Evolutionary conservation across 1,140 invertebrate species (phyloP).

Genomic region (Diorhabda elongata): DNA sequence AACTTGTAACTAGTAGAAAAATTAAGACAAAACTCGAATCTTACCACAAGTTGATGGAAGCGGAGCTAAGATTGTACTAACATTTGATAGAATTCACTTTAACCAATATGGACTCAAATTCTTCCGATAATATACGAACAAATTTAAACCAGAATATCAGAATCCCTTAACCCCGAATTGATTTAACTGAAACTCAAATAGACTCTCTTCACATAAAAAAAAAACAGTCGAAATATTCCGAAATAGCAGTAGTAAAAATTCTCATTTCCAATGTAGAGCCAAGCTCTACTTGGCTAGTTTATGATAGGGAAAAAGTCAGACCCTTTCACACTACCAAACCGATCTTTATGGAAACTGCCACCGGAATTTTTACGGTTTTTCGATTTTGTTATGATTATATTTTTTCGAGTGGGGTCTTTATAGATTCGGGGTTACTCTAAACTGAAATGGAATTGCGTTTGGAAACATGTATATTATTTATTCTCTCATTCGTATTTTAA

Average conservation of each 20-base stretch:
- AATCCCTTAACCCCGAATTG: not conserved
- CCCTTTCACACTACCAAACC: slow-evolving; percentile 4
- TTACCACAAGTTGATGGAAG: no score
- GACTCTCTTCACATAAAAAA: slow-evolving; percentile 7
- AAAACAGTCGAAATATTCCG: slow-evolving; percentile 14
- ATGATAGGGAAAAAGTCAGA: slow-evolving; percentile 11
- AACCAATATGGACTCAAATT: no score
- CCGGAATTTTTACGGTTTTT: slow-evolving; percentile 22
- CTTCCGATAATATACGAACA: no score
- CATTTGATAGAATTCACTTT: no score
- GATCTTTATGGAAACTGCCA: slow-evolving; percentile 22
- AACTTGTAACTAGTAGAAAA: no score
- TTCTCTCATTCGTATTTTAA: not conserved
- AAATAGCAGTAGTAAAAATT: slow-evolving; percentile 19
- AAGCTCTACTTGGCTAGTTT: slow-evolving; percentile 17
- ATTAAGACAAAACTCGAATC: no score
- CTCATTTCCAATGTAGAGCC: slow-evolving; percentile 16
- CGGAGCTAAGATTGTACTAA: no score
- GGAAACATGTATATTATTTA: not conserved
- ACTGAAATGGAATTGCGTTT: not conserved
- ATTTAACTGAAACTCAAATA: slow-evolving; percentile 11
- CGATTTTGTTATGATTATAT: slow-evolving; percentile 22
- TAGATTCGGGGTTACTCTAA: not conserved
- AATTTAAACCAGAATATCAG: no score
- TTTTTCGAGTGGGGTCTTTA: slow-evolving; percentile 9